Evolutionary conservation across 2,113 vertebrate genomes (phyloP), one percentile per base, ranked within the genome.

Genomic region (Mesembrinibis cayennensis): DNA sequence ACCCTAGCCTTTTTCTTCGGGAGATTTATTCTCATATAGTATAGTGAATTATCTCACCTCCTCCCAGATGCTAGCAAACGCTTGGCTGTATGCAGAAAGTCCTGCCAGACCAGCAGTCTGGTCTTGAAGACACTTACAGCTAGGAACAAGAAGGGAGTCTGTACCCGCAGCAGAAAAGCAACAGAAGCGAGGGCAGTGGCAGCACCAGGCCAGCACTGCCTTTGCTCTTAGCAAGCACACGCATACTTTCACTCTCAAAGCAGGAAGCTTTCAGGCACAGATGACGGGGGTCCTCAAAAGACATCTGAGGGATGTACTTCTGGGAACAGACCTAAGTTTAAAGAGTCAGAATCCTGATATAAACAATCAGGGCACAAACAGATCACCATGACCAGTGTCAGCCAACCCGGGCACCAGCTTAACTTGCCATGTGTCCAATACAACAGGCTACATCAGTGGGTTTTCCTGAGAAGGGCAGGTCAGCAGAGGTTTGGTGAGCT

Each of bases 361-460:
- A 53, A 80, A 76, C 40, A 17, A 29, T 0, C 1, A 3, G 15
- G 34, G 12, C 17, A 86, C 62, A 77, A 53, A 45, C 4, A 34
- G 49, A 82, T 10, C 5, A 0, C 34, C 53, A 36, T 0, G 1
- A n/a, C 3, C 44, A 22, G 26, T 1, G 11, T 7, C 25, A 58
- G 61, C 17, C 25, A 44, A 13, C 17, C 32, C 1, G 2, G 63
- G 20, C 42, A 55, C 3, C 50, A 42, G 23, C 6, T 19, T 16
- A 77, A 30, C 17, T 13, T 50, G 63, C 45, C 0, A 0, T 2
- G 8, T 1, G 7, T 29, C 29, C 67, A 87, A 22, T 27, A 76
- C 34, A 34, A 30, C 5, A 17, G 22, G 22, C 34, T 53, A 58
- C 36, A 30, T 1, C 1, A 2, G 3, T 5, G 25, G 18, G 66